Evolutionary conservation across 2,888 invertebrate species (phyloP).

Genomic region (Macaria notata): DNA sequence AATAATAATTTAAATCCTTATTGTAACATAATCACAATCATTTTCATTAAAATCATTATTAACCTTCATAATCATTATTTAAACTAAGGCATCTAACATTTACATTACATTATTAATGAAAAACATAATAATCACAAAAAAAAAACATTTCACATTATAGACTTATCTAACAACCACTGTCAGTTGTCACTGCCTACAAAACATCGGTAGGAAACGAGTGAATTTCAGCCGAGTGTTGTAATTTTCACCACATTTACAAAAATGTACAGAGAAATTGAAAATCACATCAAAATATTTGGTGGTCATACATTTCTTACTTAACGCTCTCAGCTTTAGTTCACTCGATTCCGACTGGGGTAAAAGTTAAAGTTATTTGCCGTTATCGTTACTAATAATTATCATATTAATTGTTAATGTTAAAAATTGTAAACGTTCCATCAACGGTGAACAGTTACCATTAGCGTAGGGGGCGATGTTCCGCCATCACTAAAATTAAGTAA

Average conservation of each 20-base stretch:
- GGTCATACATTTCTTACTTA: no score
- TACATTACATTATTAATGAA: slow-evolving; percentile 21
- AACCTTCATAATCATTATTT: slow-evolving; percentile 23
- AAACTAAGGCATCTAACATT: slow-evolving; percentile 19
- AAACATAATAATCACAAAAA: slow-evolving; percentile 34
- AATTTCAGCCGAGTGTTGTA: no score
- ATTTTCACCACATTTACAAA: no score
- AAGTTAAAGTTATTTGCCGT: slow-evolving; percentile 60
- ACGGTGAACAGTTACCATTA: slow-evolving; percentile 82
- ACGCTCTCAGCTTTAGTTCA: no score
- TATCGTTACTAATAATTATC: slow-evolving; percentile 56
- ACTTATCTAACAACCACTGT: slow-evolving; percentile 49
- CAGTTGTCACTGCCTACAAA: slow-evolving; percentile 67
- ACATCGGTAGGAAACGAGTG: no score
- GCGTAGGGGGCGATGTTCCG: slow-evolving; percentile 62
- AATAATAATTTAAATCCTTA: no score
- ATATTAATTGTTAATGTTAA: slow-evolving; percentile 72
- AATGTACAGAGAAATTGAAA: no score
- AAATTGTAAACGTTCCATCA: slow-evolving; percentile 76
- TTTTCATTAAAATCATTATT: slow-evolving; percentile 27
- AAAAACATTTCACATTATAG: slow-evolving; percentile 29
- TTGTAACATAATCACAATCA: no score
- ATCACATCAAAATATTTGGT: no score
- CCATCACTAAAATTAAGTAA: slow-evolving; percentile 71
- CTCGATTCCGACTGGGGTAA: no score